Conservation (phyloP, 1,140 invertebrate genomes). For the Ceratosolen fusciceps region DNA sequence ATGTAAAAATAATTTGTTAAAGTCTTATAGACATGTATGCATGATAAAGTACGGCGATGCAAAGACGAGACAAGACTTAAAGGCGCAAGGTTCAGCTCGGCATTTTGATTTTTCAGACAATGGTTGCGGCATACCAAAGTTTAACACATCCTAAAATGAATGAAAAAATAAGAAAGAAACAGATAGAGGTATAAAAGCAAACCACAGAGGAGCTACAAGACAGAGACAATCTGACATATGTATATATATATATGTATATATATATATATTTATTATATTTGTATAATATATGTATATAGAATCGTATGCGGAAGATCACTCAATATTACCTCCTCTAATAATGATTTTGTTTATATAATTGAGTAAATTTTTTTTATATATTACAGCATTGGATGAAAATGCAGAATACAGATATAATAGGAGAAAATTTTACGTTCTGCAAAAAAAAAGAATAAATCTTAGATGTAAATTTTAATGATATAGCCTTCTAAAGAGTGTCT, state of each 20-base stretch:
- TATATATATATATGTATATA: background rate
- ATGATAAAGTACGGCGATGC: slow-evolving; percentile 41
- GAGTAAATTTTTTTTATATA: background rate
- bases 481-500: slow-evolving; percentile 24
- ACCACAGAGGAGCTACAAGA: slow-evolving; percentile 37
- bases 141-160: slow-evolving; percentile 3
- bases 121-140: slow-evolving; percentile 45
- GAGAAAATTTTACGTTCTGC: slow-evolving; percentile 19
- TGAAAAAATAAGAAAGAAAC: slow-evolving; percentile 11
- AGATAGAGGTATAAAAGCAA: slow-evolving; percentile 39
- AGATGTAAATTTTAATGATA: background rate
- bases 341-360: slow-evolving; percentile 39
- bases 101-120: slow-evolving; percentile 48
- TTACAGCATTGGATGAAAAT: background rate
- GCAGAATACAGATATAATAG: background rate
- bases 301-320: slow-evolving; percentile 3
- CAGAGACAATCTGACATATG: slow-evolving; percentile 10
- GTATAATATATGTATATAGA: background rate
- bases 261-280: background rate
- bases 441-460: background rate
- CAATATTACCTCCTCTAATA: slow-evolving; percentile 12
- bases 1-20: slow-evolving; percentile 43
- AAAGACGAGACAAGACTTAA: slow-evolving; percentile 21
- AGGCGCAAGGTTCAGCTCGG: slow-evolving; percentile 20
- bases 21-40: slow-evolving; percentile 31